Percentiles rank a stretch among this genome's conserved stretches.
Evolutionary conservation across 1,140 invertebrate species (phyloP).

Genomic region (Charaxes varanes): DNA sequence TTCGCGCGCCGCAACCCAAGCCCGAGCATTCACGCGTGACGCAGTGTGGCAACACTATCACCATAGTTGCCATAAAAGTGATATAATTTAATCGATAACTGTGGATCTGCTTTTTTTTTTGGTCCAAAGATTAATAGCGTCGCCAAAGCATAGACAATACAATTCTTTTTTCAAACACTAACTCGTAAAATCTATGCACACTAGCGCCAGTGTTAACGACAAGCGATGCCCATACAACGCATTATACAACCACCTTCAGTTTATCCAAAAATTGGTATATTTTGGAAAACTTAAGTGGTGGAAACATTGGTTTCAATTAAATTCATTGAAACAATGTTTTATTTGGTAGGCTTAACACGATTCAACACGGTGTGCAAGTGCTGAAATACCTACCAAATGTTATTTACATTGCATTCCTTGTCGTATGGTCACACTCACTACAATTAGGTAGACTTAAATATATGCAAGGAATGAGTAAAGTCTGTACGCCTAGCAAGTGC

Average conservation of each 20-base stretch:
- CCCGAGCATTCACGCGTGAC: conserved; percentile 71
- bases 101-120: conserved; percentile 15
- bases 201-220: conserved; percentile 65
- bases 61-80: conserved; percentile 18
- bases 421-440: conserved; percentile 42
- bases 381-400: conserved; percentile 56
- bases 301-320: conserved; percentile 14
- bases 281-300: conserved; percentile 15
- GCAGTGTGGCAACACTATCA: conserved; percentile 36
- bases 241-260: conserved; percentile 32
- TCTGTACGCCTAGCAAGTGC: conserved; percentile 35
- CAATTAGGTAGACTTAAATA: conserved; percentile 10
- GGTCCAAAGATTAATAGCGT: conserved; percentile 18
- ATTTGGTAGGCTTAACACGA: conserved; percentile 52
- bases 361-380: conserved; percentile 46
- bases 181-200: conserved; percentile 29
- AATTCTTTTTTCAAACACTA: conserved; percentile 29
- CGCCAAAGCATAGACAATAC: conserved; percentile 23
- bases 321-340: conserved; percentile 24
- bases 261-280: conserved; percentile 15
- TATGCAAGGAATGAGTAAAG: conserved; percentile 18
- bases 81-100: conserved; percentile 1
- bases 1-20: conserved; percentile 59
- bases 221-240: conserved; percentile 70
- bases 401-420: conserved; percentile 70